A percentile compares a stretch with the other conserved stretches of the same genome.
These are phyloP conservation scores for Tyrophagus putrescentiae DNA, from an alignment of 1,140 invertebrate genomes.

Conservation along the genomic window DNA sequence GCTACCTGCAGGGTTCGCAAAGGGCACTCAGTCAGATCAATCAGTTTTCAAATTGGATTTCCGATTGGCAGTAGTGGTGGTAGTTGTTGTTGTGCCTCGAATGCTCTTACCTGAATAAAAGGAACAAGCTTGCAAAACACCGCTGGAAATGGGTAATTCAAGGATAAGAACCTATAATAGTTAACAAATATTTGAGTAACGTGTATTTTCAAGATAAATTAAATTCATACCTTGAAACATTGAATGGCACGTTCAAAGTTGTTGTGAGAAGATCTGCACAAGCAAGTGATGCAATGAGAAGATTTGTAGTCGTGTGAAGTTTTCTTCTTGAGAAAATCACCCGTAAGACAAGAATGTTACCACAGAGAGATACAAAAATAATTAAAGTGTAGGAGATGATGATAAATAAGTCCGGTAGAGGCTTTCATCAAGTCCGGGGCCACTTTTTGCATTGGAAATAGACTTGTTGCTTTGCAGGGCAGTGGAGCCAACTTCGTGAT, in stretches of 20 bases:
- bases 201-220: no score
- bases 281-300: slow-evolving; percentile 68
- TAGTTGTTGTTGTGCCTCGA: no score
- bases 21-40: no score
- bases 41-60: no score
- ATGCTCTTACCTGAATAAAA: no score
- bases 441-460: no score
- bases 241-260: slow-evolving; percentile 66
- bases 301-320: slow-evolving; percentile 55
- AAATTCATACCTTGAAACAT: slow-evolving; percentile 31
- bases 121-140: slow-evolving; percentile 39
- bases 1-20: no score
- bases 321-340: slow-evolving; percentile 30
- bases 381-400: slow-evolving; percentile 32
- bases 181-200: no score
- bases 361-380: slow-evolving; percentile 33
- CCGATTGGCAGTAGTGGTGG: no score
- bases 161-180: slow-evolving; percentile 28
- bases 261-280: slow-evolving; percentile 69
- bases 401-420: not conserved
- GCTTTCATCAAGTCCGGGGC: no score
- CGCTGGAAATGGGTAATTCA: slow-evolving; percentile 37
- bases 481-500: no score
- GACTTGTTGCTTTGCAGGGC: no score
- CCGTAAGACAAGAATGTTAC: slow-evolving; percentile 30